Conservation (phyloP, 2,113 vertebrate species). For the Pica pica region DNA sequence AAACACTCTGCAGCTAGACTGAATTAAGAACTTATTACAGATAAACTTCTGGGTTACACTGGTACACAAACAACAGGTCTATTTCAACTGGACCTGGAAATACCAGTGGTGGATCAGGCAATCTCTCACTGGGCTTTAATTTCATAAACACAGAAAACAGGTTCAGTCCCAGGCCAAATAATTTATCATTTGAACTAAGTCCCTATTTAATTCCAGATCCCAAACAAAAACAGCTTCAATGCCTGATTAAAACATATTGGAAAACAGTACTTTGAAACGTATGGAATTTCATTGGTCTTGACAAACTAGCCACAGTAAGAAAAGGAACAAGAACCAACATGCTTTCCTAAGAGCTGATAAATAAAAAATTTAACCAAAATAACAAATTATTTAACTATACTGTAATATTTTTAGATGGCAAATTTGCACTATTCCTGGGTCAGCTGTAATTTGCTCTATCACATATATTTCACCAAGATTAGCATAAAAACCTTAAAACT, state of each 20-base stretch:
- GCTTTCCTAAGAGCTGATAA: background rate
- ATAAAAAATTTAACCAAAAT: background rate
- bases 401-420: background rate
- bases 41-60: background rate
- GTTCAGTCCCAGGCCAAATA: background rate
- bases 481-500: background rate
- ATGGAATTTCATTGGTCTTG: background rate
- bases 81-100: background rate
- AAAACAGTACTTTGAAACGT: background rate
- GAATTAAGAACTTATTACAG: background rate
- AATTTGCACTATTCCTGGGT: background rate
- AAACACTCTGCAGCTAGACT: background rate
- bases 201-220: background rate
- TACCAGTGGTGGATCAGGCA: background rate
- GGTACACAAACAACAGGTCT: background rate
- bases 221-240: background rate
- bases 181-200: background rate
- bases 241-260: background rate
- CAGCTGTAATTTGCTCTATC: background rate
- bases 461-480: background rate
- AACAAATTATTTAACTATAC: background rate
- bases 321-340: background rate
- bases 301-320: background rate
- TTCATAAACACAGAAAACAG: background rate
- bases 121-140: background rate